These are phyloP conservation scores for Volucella inanis DNA, from an alignment of 2,888 invertebrate species.

Conservation along the genomic window DNA sequence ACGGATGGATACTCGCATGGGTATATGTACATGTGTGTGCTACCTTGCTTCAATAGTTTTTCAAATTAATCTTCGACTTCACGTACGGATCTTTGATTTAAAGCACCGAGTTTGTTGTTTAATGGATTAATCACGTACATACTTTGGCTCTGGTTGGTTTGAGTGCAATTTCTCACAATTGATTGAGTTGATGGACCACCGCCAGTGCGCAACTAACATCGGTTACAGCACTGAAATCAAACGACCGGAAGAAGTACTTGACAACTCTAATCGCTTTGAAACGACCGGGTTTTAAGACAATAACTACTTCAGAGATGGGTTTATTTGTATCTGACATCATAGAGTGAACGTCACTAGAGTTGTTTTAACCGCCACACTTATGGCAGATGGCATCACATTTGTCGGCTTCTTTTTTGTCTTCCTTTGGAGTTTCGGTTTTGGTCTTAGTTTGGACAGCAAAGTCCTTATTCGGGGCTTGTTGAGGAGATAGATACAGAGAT, in stretches of 20 bases:
- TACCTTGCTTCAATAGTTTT: constrained; percentile 10
- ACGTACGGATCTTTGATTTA: background rate
- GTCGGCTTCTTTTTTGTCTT: background rate
- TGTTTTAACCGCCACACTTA: background rate
- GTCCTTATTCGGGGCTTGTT: constrained; percentile 28
- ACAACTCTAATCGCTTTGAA: constrained; percentile 6
- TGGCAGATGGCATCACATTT: constrained; percentile 2
- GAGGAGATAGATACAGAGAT: background rate
- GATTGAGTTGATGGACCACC: constrained; percentile 42
- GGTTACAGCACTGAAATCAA: background rate
- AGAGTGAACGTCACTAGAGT: constrained; percentile 5
- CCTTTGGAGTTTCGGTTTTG: background rate
- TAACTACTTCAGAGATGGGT: constrained; percentile 20
- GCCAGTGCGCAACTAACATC: background rate
- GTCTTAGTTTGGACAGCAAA: constrained; percentile 2
- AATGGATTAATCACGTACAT: constrained; percentile 43
- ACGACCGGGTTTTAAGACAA: constrained; percentile 5
- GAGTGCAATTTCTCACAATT: constrained; percentile 37
- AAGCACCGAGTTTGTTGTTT: background rate
- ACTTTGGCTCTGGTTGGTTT: constrained; percentile 1
- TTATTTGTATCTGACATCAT: constrained; percentile 20
- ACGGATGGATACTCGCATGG: no score
- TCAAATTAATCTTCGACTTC: constrained; percentile 23
- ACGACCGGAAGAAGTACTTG: constrained; percentile 49
- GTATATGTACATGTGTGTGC: background rate